A percentile compares a stretch with the other conserved stretches of the same genome.
phyloP scores from a whole-genome alignment of 2,888 invertebrate species.

The Archips crataeganus region DNA sequence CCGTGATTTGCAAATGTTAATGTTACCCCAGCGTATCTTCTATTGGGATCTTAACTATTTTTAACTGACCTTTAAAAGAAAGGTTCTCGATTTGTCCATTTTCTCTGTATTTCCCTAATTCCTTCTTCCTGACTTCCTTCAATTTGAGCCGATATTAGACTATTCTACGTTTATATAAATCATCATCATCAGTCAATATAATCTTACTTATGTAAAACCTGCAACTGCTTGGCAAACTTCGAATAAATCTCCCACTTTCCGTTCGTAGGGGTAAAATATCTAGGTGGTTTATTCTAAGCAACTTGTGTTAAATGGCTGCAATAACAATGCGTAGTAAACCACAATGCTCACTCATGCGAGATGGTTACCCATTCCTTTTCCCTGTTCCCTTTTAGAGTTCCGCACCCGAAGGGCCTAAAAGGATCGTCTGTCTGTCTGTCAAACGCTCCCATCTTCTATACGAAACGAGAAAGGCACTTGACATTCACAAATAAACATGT shows the following conservation, averaged over 20 bases:
- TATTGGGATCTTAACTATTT: constrained; percentile 9
- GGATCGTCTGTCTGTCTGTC: neutral
- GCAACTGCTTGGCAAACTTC: neutral
- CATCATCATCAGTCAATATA: no score
- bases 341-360: constrained; percentile 12
- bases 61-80: neutral
- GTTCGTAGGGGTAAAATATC: neutral
- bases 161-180: no score
- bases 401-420: neutral
- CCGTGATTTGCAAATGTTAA: constrained; percentile 15
- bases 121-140: no score
- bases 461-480: constrained; percentile 6
- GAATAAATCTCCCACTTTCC: neutral
- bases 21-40: constrained; percentile 4
- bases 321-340: constrained; percentile 3
- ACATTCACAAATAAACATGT: constrained; percentile 5
- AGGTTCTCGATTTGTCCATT: neutral
- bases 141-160: no score
- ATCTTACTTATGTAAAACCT: neutral
- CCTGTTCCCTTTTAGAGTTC: neutral
- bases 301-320: neutral
- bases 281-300: constrained; percentile 7
- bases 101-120: neutral
- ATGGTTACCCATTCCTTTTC: neutral
- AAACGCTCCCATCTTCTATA: constrained; percentile 4